These are phyloP conservation scores for Ctenoplectra terminalis DNA, from an alignment of 1,140 invertebrate genomes.

Conservation along the genomic window DNA sequence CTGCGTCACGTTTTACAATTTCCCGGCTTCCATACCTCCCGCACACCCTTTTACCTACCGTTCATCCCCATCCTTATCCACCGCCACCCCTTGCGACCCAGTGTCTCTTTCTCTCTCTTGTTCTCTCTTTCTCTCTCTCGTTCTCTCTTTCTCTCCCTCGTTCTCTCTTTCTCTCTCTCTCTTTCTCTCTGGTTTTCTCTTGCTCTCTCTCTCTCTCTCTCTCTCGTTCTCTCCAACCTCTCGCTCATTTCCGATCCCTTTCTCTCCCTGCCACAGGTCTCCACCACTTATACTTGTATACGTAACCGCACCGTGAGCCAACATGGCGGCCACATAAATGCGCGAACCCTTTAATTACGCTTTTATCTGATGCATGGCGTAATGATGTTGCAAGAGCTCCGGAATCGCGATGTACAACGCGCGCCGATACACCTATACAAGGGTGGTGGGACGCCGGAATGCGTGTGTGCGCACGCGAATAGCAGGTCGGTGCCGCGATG, in stretches of 20 bases:
- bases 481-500: conserved; percentile 5
- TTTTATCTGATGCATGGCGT: conserved; percentile 75
- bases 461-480: neutral
- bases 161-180: no score
- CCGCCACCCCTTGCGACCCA: neutral
- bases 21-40: conserved; percentile 36
- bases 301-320: conserved; percentile 6
- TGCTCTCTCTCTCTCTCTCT: neutral
- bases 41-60: no score
- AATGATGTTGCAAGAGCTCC: conserved; percentile 71
- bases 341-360: conserved; percentile 76
- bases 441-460: conserved; percentile 6
- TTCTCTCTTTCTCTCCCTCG: neutral
- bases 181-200: neutral
- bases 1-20: conserved; percentile 77
- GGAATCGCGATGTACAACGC: conserved; percentile 54
- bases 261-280: no score
- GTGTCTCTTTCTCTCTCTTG: neutral
- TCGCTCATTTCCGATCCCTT: neutral
- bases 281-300: neutral
- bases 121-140: neutral
- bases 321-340: conserved; percentile 57
- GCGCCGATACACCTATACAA: neutral
- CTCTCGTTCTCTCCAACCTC: neutral
- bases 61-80: no score